phyloP scores from a whole-genome alignment of 2,888 invertebrate species.

The Hanleya hanleyi region DNA sequence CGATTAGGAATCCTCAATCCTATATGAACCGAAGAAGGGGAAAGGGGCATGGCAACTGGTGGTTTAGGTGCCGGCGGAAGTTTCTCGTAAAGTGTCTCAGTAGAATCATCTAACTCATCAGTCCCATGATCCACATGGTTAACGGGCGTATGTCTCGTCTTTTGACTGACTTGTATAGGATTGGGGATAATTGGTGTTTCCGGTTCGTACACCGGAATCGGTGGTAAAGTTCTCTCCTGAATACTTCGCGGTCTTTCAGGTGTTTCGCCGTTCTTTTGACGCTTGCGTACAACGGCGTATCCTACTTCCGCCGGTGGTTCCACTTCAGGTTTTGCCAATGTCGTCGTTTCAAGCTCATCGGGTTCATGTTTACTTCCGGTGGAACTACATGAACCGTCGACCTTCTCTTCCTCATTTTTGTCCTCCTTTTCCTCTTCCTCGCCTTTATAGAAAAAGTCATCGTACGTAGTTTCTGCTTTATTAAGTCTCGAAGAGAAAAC shows the following conservation, averaged over 20 bases:
- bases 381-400: no score
- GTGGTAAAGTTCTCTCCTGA: slow-evolving; percentile 59
- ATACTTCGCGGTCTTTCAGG: slow-evolving; percentile 18
- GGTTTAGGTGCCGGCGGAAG: slow-evolving; percentile 59
- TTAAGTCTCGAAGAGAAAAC: slow-evolving; percentile 61
- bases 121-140: slow-evolving; percentile 10
- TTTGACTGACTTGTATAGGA: slow-evolving; percentile 5
- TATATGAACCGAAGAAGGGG: background rate
- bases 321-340: no score
- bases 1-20: background rate
- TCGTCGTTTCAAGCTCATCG: no score
- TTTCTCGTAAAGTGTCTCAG: slow-evolving; percentile 61
- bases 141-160: background rate
- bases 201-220: slow-evolving; percentile 44
- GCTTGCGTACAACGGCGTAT: background rate
- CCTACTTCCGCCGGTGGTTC: background rate
- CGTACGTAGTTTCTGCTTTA: slow-evolving; percentile 24
- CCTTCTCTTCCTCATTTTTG: background rate
- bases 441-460: background rate
- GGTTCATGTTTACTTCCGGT: no score
- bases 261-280: background rate
- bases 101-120: slow-evolving; percentile 31
- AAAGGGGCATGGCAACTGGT: slow-evolving; percentile 28
- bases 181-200: background rate
- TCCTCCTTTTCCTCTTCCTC: background rate